Evolutionary conservation across 2,888 invertebrate species (phyloP), one percentile per base, ranked within the genome.

Genomic region (Rutpela maculata): DNA sequence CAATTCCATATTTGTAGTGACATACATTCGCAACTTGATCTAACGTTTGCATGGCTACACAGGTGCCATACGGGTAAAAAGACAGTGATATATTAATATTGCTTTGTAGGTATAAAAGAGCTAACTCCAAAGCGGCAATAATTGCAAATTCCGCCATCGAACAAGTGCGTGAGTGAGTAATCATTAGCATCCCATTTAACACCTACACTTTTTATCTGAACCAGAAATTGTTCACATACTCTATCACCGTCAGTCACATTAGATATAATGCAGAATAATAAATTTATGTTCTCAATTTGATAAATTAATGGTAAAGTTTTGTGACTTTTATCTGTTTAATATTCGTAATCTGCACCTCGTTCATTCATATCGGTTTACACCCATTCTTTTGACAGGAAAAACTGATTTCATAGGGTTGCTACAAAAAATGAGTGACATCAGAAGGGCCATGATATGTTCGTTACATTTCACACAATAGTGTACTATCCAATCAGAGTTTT

Each of bases 261-360:
- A 19, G 43, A 31, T 65, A 18, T 19, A 65, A 19, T n/a, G 38
- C 6, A 12, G 15, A 17, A 38, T 43, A 65, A 18, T 9, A 31
- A 65, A 43, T 18, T 65, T 11, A 65, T 65, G 35, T 18, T 43
- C 12, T 38, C 43, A 65, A 65, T 43, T 65, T 65, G 43, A 19
- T 43, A 43, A 65, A 65, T 65, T 65, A 43, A 38, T 65, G 38
- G 63, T 38, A 15, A 65, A 43, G 43, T 43, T 65, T 65, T 65
- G 22, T 65, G 65, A 65, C 18, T 43, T 43, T 65, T 65, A 65
- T 43, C 65, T 65, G 22, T 43, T 43, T 65, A 65, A 65, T 65
- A 65, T 43, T 65, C 65, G 12, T 65, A 65, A 43, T 43, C 65
- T 65, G 19, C n/a, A 19, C 65, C 43, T 15, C 65, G 43, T 65